phyloP scores from a whole-genome alignment of 2,797 vertebrate genomes.

The Tenualosa ilisha region DNA sequence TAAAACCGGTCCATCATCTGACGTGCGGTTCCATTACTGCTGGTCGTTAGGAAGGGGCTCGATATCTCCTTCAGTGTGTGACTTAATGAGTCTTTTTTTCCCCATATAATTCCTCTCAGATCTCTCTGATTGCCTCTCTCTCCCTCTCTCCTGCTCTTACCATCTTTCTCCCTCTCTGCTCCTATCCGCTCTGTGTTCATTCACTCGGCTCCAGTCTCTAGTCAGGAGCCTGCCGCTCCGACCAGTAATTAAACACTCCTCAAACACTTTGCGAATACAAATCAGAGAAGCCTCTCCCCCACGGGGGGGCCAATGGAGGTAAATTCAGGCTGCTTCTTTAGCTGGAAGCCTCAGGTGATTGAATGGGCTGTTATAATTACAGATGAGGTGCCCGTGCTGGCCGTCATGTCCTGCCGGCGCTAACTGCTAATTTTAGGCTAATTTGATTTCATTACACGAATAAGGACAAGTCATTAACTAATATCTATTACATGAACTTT shows the following conservation, averaged over 20 bases:
- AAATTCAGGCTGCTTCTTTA: background rate
- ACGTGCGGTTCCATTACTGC: constrained; percentile 40
- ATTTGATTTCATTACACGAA: background rate
- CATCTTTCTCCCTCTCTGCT: background rate
- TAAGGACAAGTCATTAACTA: constrained; percentile 5
- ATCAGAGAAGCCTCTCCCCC: constrained; percentile 15
- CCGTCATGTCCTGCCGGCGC: background rate
- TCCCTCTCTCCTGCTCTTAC: background rate
- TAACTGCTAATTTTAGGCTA: constrained; percentile 1
- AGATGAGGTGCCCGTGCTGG: background rate
- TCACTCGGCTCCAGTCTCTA: constrained; percentile 14
- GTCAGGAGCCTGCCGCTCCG: constrained; percentile 27
- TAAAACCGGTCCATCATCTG: constrained; percentile 51
- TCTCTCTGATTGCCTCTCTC: constrained; percentile 41
- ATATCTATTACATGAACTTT: constrained; percentile 18
- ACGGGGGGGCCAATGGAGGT: background rate
- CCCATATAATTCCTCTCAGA: constrained; percentile 38
- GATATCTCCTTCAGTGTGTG: constrained; percentile 51
- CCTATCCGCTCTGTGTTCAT: background rate
- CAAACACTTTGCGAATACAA: constrained; percentile 28
- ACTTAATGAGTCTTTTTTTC: constrained; percentile 51
- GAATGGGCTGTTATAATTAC: constrained; percentile 1
- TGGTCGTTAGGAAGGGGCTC: constrained; percentile 62
- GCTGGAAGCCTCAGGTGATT: constrained; percentile 8
- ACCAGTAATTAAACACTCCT: constrained; percentile 49